phyloP scores from a whole-genome alignment of 2,888 invertebrate species.

The Copidosoma aretas region DNA sequence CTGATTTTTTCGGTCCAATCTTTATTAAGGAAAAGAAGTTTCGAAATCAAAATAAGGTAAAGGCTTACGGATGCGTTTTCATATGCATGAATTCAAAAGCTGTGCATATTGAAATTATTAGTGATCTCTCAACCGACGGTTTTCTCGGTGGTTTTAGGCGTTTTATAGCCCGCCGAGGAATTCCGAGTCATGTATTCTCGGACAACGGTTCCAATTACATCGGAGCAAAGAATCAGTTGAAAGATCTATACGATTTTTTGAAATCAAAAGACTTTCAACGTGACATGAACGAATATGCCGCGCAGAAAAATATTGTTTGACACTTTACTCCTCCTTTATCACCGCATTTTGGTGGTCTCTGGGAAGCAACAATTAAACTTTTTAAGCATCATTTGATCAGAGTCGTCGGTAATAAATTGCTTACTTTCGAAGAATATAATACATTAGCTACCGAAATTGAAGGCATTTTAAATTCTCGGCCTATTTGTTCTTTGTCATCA shows the following conservation, averaged over 20 bases:
- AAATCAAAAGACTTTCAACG: constrained; percentile 6
- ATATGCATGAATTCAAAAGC: constrained; percentile 50
- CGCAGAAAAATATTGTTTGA: constrained; percentile 39
- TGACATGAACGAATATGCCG: not conserved
- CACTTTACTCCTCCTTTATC: constrained; percentile 40
- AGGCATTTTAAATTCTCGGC: constrained; percentile 39
- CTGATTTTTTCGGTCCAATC: constrained; percentile 50
- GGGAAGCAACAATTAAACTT: constrained; percentile 45
- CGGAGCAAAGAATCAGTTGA: constrained; percentile 29
- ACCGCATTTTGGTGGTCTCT: constrained; percentile 44
- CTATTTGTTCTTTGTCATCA: not conserved
- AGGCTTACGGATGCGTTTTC: constrained; percentile 24
- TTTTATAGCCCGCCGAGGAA: constrained; percentile 42
- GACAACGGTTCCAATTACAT: constrained; percentile 43
- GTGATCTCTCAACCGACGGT: constrained; percentile 45
- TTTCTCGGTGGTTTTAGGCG: constrained; percentile 40
- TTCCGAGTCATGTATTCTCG: constrained; percentile 44
- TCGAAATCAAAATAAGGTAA: constrained; percentile 35
- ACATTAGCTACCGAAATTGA: constrained; percentile 36
- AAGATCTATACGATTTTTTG: not conserved
- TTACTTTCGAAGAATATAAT: constrained; percentile 45
- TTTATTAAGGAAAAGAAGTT: constrained; percentile 41
- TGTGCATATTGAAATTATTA: constrained; percentile 52
- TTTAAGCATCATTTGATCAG: constrained; percentile 46
- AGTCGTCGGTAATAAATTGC: constrained; percentile 30